Evolutionary conservation across 2,888 invertebrate genomes (phyloP), one percentile per base, ranked within the genome.

Genomic region (Philopedon plagiatum): DNA sequence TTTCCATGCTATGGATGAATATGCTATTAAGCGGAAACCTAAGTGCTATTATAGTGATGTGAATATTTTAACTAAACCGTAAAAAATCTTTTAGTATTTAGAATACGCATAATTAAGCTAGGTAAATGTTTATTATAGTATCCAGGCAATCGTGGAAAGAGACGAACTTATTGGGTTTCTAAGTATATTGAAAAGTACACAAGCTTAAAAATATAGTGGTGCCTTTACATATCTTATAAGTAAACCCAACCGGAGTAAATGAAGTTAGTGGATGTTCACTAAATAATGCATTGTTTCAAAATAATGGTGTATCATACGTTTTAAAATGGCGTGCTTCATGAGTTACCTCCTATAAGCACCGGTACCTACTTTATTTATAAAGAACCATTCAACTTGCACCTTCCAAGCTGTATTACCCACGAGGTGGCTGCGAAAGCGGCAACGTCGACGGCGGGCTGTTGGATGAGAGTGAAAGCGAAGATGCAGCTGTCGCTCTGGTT

Each of bases 371-470:
- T 15, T 41, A 23, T 58, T 41, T 8, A 26, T 11, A 19, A 26
- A 13, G n/a, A n/a, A n/a, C 7, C 15, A 39, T 58, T 9, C 9
- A 11, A 5, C 15, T 15, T 23, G 58, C 13, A n/a, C 0, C 18
- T 57, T 62, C 21, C 68, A 68, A 68, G 51, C 68, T 68, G 68
- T 68, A 68, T 68, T 68, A 54, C 61, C 61, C 37, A 41, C 51
- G 34, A 7, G 44, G 34, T 13, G 23, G 58, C 49, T 60, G 67
- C 49, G 67, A 9, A 39, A 46, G 68, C 68, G 68, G 68, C 68
- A 62, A 18, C 51, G 15, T 23, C 3, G 68, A 54, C 4, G 19
- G 41, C 19, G 61, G 41, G 18, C 32, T 54, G 15, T 39, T n/a
- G 5, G 61, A 54, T 3, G 68, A 41, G 13, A 46, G 19, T 8